phyloP scores from a whole-genome alignment of 2,113 vertebrate species.

The Leucopsar rothschildi region DNA sequence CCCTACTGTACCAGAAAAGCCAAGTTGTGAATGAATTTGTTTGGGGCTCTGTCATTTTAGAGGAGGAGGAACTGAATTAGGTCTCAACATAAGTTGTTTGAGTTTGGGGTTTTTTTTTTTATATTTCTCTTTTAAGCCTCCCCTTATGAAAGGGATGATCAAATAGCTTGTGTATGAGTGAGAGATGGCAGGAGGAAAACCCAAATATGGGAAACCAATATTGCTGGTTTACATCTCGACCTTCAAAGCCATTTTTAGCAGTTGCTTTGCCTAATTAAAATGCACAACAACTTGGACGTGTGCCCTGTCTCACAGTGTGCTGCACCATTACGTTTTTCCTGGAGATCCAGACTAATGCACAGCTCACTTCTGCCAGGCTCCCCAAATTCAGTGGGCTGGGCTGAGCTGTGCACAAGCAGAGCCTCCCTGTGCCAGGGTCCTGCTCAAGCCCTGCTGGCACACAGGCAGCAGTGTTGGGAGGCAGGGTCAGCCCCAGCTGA shows the following conservation, averaged over 20 bases:
- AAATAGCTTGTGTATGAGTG: neutral
- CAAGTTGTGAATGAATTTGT: slow-evolving; percentile 9
- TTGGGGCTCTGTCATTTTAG: neutral
- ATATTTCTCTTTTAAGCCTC: neutral
- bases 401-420: neutral
- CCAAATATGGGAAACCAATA: neutral
- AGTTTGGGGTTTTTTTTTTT: accelerated
- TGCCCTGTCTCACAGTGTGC: neutral
- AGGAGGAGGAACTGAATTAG: neutral
- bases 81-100: neutral
- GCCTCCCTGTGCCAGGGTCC: neutral
- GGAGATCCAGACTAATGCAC: neutral
- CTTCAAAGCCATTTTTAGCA: neutral
- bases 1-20: neutral
- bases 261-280: neutral
- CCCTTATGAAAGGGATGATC: neutral
- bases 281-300: neutral
- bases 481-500: neutral
- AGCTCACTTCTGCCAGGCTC: neutral
- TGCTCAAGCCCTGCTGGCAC: neutral
- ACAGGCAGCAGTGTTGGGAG: accelerated
- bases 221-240: neutral
- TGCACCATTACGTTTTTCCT: neutral
- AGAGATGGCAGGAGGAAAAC: neutral
- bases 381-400: neutral